Percentiles rank a stretch among this genome's conserved stretches.
Conservation (phyloP, 2,888 invertebrate genomes). For the Lymantria monacha region DNA sequence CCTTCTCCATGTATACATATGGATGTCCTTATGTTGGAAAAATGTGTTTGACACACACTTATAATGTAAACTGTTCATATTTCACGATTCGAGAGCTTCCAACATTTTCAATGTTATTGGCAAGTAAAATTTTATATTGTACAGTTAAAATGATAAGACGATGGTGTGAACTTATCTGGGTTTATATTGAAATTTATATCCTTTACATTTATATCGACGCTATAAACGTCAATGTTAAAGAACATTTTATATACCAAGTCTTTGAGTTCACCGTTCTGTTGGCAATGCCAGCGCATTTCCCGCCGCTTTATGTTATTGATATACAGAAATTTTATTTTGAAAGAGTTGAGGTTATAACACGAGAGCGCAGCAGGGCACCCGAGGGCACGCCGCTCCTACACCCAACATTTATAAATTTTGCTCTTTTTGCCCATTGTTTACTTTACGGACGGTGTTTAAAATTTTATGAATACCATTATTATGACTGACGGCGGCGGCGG, state of each 20-base stretch:
- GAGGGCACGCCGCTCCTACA: slow-evolving; percentile 51
- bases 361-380: slow-evolving; percentile 48
- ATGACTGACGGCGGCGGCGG: slow-evolving; percentile 54
- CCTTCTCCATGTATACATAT: too few relatives aligned
- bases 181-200: slow-evolving; percentile 16
- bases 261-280: slow-evolving; percentile 13
- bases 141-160: slow-evolving; percentile 10
- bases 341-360: slow-evolving; percentile 42
- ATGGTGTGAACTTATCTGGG: slow-evolving; percentile 29
- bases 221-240: slow-evolving; percentile 9
- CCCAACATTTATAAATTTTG: slow-evolving; percentile 56
- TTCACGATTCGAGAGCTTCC: too few relatives aligned
- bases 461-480: slow-evolving; percentile 77
- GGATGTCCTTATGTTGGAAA: too few relatives aligned
- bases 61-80: too few relatives aligned
- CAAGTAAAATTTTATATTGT: too few relatives aligned
- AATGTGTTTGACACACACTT: too few relatives aligned
- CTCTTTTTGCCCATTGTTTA: slow-evolving; percentile 79
- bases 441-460: slow-evolving; percentile 71
- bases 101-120: too few relatives aligned
- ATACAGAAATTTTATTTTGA: slow-evolving; percentile 48
- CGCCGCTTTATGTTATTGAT: slow-evolving; percentile 37
- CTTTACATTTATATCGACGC: slow-evolving; percentile 4
- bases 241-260: slow-evolving; percentile 4
- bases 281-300: slow-evolving; percentile 30